Percentiles rank a stretch among this genome's conserved stretches.
These are phyloP conservation scores for Machaerirhynchus nigripectus DNA, from an alignment of 2,113 vertebrate genomes.

Conservation along the genomic window DNA sequence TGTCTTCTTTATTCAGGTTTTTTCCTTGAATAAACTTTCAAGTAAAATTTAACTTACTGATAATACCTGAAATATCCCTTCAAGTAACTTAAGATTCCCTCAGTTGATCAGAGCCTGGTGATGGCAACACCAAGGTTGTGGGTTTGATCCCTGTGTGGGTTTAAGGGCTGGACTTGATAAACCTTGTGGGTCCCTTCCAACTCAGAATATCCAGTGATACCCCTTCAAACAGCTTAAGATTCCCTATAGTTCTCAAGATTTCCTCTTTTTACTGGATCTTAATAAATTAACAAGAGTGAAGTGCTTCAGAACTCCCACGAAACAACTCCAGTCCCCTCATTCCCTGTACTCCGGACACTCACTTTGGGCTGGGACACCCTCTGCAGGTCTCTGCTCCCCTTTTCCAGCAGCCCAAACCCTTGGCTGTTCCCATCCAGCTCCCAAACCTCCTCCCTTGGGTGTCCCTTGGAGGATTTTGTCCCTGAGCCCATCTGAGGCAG, in stretches of 20 bases:
- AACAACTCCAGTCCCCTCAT: not conserved
- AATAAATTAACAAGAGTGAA: accelerated
- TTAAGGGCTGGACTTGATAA: not conserved
- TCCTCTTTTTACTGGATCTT: not conserved
- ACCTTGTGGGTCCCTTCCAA: not conserved
- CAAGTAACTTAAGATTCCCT: not conserved
- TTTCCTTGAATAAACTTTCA: not conserved
- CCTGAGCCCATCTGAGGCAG: accelerated
- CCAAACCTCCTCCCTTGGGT: too few relatives aligned
- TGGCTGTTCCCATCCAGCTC: not conserved
- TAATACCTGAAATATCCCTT: not conserved
- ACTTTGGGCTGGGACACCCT: not conserved
- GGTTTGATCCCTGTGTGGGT: not conserved
- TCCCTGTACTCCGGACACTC: not conserved
- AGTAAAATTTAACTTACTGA: not conserved
- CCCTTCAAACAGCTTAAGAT: not conserved
- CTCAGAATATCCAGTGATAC: not conserved
- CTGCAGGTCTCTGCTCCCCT: not conserved
- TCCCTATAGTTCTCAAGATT: not conserved
- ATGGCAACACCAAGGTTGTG: not conserved
- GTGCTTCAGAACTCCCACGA: not conserved
- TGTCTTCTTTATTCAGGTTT: not conserved
- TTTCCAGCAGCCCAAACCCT: not conserved
- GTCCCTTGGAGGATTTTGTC: accelerated
- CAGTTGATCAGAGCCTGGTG: not conserved